Conservation (phyloP, 1,140 invertebrate genomes). For the Aplysia californica region DNA sequence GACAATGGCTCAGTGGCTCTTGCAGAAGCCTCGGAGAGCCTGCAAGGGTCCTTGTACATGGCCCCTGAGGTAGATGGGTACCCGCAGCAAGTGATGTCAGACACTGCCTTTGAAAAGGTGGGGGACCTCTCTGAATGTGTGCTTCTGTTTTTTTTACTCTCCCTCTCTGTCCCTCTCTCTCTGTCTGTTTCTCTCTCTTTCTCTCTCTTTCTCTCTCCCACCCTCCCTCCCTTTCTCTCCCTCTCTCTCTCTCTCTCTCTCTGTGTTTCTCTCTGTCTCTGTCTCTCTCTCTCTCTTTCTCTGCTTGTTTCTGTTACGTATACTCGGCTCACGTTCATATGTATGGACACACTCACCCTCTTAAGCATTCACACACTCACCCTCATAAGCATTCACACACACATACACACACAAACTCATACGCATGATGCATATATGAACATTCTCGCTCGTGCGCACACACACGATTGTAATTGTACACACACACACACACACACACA, state of each 20-base stretch:
- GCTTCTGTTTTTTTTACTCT: not conserved
- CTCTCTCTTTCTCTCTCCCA: not conserved
- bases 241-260: not conserved
- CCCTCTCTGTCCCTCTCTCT: not conserved
- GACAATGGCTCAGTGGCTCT: slow-evolving; percentile 39
- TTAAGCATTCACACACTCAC: no score
- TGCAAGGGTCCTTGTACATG: slow-evolving; percentile 28
- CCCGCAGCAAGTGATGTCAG: slow-evolving; percentile 22
- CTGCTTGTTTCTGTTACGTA: no score
- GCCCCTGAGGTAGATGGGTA: slow-evolving; percentile 38
- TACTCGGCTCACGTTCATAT: no score
- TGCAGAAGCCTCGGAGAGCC: slow-evolving; percentile 11
- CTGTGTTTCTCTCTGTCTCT: not conserved
- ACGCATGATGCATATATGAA: no score
- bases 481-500: no score
- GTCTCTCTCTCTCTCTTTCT: not conserved
- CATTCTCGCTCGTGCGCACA: no score
- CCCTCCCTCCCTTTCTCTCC: no score
- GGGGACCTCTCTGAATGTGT: not conserved
- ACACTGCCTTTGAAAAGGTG: slow-evolving; percentile 41
- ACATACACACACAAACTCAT: no score
- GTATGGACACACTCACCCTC: no score
- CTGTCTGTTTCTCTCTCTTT: not conserved
- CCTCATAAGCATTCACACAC: no score
- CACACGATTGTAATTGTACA: no score